phyloP scores from a whole-genome alignment of 37 sponge, comb jelly and placozoan genomes.

The Eunapius fragilis region DNA sequence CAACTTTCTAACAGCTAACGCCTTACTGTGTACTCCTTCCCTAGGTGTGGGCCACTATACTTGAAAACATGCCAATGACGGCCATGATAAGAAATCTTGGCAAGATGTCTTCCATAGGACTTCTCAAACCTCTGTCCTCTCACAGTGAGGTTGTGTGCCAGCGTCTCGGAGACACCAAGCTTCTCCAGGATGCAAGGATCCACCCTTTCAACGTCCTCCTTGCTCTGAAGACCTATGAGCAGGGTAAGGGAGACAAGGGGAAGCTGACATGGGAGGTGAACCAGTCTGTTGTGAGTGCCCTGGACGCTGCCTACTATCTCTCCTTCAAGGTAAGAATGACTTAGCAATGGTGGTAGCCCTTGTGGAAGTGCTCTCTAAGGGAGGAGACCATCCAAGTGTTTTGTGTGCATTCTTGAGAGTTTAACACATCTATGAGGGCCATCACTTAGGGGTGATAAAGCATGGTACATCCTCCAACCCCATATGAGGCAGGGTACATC shows the following conservation, averaged over 20 bases:
- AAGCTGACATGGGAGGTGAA: slow-evolving; percentile 67
- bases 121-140: slow-evolving; percentile 55
- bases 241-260: slow-evolving; percentile 66
- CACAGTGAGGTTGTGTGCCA: slow-evolving; percentile 44
- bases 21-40: not conserved
- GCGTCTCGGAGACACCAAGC: slow-evolving; percentile 28
- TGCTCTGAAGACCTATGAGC: slow-evolving; percentile 69
- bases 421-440: too few species aligned
- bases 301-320: slow-evolving; percentile 67
- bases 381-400: too few species aligned
- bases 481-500: too few species aligned
- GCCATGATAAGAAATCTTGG: slow-evolving; percentile 85
- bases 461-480: too few species aligned
- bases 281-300: slow-evolving; percentile 47
- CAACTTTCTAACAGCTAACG: too few species aligned
- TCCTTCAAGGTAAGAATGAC: slow-evolving; percentile 70
- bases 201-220: slow-evolving; percentile 82
- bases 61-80: slow-evolving; percentile 83
- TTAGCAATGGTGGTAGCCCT: too few species aligned
- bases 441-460: too few species aligned
- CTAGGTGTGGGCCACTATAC: slow-evolving; percentile 72
- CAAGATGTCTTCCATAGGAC: slow-evolving; percentile 78
- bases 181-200: slow-evolving; percentile 53
- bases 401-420: too few species aligned
- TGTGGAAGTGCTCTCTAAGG: too few species aligned